Base-by-base conservation (phyloP, 2,797 vertebrate genomes). In the Pseudocheirus occidentalis region DNA sequence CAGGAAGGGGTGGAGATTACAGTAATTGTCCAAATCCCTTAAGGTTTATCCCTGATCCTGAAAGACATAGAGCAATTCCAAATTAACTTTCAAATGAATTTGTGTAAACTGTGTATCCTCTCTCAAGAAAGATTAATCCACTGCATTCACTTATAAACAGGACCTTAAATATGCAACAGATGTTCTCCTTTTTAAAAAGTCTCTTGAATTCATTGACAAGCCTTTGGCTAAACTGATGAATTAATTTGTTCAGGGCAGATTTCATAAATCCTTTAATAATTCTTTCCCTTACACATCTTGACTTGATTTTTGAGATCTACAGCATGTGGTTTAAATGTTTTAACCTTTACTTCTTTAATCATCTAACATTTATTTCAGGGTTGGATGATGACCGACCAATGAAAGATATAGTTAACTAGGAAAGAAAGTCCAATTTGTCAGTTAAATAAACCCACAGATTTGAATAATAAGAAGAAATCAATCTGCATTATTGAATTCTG, bases 191-290 rank as follows among this genome's bases (percentile, higher is more conserved):
- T 98, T 98, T 96, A 0, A 97, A 98, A 98, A 98, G 96, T 94
- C 97, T 98, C 98, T 98, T 98, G 98, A 98, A 98, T 98, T 98
- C 98, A 98, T 98, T 98, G 98, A 98, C 98, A 98, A 97, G 97
- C 96, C 96, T 98, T 98, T 98, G 98, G 98, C 98, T 98, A 98
- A 98, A 98, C 97, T 98, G 98, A 98, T 98, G 98, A 98, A 99
- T 99, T 99, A 98, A 99, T 99, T 99, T 99, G 98, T 98, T 98
- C 94, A 0, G 97, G 96, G 97, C 91, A 4, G 97, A 98, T 99
- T 99, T 98, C 98, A 98, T 99, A 98, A 99, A 98, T 98, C 97
- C 96, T 98, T 97, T 98, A 98, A 99, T 99, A 99, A 99, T 98
- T 99, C 98, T 98, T 99, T 97, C 96, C 97, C 97, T 98, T 98